phyloP scores from a whole-genome alignment of 2,888 invertebrate genomes.

The Sphinx pinastri region DNA sequence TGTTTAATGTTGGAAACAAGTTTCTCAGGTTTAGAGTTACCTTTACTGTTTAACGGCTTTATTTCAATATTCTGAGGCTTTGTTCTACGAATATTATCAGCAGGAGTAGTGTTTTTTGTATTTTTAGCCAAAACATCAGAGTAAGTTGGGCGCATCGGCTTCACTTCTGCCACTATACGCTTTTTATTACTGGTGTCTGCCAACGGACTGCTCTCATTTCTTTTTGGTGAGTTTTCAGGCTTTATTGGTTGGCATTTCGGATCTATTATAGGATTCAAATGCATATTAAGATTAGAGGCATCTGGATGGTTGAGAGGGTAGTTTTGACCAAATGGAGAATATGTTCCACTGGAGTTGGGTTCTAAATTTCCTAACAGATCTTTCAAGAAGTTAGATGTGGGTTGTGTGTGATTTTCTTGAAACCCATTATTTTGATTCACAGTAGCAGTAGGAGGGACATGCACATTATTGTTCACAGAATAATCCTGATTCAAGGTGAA shows the following conservation, averaged over 20 bases:
- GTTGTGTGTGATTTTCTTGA: constrained; percentile 59
- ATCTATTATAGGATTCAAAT: constrained; percentile 60
- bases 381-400: constrained; percentile 85
- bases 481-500: constrained; percentile 75
- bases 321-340: constrained; percentile 88
- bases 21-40: constrained; percentile 70
- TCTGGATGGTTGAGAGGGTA: constrained; percentile 81
- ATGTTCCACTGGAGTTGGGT: constrained; percentile 88
- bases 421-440: constrained; percentile 53
- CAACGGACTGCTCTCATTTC: constrained; percentile 73
- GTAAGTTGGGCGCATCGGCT: constrained; percentile 93
- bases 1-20: constrained; percentile 54
- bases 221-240: constrained; percentile 68
- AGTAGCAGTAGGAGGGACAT: constrained; percentile 51
- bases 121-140: constrained; percentile 92
- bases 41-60: constrained; percentile 66
- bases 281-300: constrained; percentile 64
- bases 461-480: constrained; percentile 61
- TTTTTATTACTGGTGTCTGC: constrained; percentile 85
- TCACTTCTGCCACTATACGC: constrained; percentile 92
- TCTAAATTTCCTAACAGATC: constrained; percentile 89
- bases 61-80: constrained; percentile 71
- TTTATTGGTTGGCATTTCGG: constrained; percentile 57
- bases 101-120: constrained; percentile 75
- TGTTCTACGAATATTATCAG: constrained; percentile 77